Conservation (phyloP, 2,888 invertebrate genomes). For the Ypsolopha sequella region DNA sequence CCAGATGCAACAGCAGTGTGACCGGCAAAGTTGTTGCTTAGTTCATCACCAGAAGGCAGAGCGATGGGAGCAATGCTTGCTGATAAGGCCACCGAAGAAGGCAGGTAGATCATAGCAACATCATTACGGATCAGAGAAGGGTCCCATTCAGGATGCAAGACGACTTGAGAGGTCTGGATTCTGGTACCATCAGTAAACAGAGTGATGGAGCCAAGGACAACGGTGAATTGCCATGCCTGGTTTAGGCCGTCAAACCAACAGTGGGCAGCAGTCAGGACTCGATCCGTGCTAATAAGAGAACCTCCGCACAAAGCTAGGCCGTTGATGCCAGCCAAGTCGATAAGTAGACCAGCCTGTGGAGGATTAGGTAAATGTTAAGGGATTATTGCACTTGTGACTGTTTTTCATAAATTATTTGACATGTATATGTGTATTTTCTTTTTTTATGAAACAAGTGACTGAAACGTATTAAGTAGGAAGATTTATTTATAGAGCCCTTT, state of each 20-base stretch:
- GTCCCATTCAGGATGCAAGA: conserved; percentile 27
- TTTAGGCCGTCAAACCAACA: conserved; percentile 42
- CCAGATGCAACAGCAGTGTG: conserved; percentile 25
- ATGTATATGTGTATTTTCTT: too few relatives aligned
- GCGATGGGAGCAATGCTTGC: conserved; percentile 22
- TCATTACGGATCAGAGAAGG: conserved; percentile 29
- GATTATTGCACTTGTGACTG: neutral
- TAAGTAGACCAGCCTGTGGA: conserved; percentile 26
- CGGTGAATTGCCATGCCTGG: conserved; percentile 20
- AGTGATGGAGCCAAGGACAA: conserved; percentile 31
- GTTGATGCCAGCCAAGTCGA: conserved; percentile 16
- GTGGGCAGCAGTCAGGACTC: conserved; percentile 40
- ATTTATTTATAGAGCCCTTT: too few relatives aligned
- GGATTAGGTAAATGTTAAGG: too few relatives aligned
- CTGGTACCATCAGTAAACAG: conserved; percentile 39
- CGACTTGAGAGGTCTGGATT: conserved; percentile 18
- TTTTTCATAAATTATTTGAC: too few relatives aligned
- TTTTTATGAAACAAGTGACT: too few relatives aligned
- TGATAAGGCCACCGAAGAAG: conserved; percentile 14
- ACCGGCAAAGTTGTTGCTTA: conserved; percentile 19
- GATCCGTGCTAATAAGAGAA: conserved; percentile 22
- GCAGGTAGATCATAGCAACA: conserved; percentile 26
- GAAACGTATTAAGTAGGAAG: too few relatives aligned
- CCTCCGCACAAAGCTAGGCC: conserved; percentile 34
- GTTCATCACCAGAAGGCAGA: conserved; percentile 21